Conservation (phyloP, 1,140 invertebrate species). For the Geopemphigus sp. region DNA sequence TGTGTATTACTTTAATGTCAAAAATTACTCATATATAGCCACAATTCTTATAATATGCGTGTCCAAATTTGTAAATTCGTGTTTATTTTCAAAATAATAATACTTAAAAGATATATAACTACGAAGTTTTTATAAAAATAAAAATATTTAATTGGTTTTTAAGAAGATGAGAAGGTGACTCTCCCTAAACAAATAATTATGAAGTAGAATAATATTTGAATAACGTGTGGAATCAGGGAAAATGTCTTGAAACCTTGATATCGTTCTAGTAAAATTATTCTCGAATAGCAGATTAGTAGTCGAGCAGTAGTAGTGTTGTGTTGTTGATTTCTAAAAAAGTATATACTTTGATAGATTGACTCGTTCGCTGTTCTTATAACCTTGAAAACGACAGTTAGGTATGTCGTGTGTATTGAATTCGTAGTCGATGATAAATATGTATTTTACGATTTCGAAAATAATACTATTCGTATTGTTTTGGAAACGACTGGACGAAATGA, state of each 20-base stretch:
- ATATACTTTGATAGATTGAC: neutral
- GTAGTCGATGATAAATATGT: neutral
- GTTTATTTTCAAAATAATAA: too few species aligned
- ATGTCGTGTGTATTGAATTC: neutral
- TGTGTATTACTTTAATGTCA: too few species aligned
- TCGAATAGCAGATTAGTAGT: too few species aligned
- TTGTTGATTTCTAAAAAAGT: neutral
- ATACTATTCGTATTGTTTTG: neutral
- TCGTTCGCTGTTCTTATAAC: neutral
- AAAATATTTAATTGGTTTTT: too few species aligned
- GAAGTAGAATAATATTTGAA: neutral
- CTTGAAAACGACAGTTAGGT: constrained; percentile 24
- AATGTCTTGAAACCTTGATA: constrained; percentile 10
- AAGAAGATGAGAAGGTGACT: too few species aligned
- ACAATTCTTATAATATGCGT: too few species aligned
- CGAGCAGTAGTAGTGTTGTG: neutral
- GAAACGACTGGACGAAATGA: neutral
- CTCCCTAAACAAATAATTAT: too few species aligned
- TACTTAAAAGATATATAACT: too few species aligned
- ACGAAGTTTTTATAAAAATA: too few species aligned
- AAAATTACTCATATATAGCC: too few species aligned
- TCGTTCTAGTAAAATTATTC: neutral
- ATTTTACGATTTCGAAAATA: neutral
- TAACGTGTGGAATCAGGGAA: neutral
- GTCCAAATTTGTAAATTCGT: too few species aligned